These are phyloP conservation scores for Phoxinus phoxinus DNA, from an alignment of 2,113 vertebrate species.

Conservation along the genomic window DNA sequence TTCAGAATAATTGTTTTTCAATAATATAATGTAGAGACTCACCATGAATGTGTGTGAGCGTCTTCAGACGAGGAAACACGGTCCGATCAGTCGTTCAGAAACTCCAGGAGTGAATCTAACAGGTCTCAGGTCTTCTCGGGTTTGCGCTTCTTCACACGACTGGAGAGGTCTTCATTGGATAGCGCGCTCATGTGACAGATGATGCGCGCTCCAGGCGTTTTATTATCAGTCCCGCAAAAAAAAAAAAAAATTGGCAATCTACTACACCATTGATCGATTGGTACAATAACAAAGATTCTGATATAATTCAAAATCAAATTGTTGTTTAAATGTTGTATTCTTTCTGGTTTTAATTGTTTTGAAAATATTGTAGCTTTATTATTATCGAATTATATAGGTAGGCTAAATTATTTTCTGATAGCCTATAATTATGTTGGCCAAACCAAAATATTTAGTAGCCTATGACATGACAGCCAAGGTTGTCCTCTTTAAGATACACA, in stretches of 20 bases:
- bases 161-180: constrained; percentile 66
- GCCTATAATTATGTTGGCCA: background rate
- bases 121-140: constrained; percentile 23
- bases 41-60: background rate
- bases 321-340: background rate
- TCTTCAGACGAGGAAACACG: too few relatives aligned
- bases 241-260: background rate
- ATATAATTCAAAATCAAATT: background rate
- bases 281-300: background rate
- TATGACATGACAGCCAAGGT: background rate
- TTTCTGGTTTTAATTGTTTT: background rate
- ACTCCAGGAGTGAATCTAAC: constrained; percentile 14
- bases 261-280: background rate
- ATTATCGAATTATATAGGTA: background rate
- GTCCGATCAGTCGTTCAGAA: background rate
- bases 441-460: too few relatives aligned
- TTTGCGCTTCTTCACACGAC: constrained; percentile 60
- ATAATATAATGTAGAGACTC: background rate
- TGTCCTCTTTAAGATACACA: background rate
- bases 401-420: background rate
- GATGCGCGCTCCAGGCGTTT: constrained; percentile 42
- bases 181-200: constrained; percentile 66
- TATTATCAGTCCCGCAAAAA: background rate
- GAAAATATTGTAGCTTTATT: background rate
- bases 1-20: background rate